phyloP scores from a whole-genome alignment of 2,888 invertebrate genomes.

The Drosophila buzzatii region DNA sequence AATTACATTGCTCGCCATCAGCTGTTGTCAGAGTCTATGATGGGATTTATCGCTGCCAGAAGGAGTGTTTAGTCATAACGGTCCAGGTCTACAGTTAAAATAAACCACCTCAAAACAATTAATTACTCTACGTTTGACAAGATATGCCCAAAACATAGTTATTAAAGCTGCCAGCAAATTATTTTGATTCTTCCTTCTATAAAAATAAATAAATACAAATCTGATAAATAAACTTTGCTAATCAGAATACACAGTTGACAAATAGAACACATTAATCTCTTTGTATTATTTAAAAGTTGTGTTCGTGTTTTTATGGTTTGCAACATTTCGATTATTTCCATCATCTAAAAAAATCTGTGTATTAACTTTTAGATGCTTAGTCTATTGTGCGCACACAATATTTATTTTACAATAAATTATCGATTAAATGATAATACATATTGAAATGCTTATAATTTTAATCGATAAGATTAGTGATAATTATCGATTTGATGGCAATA shows the following conservation, averaged over 20 bases:
- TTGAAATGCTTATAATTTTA: neutral
- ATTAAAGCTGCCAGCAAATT: neutral
- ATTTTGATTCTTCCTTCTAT: neutral
- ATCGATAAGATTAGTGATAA: neutral
- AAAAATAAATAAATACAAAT: too few relatives aligned
- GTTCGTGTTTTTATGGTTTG: neutral
- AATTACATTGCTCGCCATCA: slow-evolving; percentile 7
- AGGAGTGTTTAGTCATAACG: neutral
- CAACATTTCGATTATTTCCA: neutral
- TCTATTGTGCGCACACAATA: neutral
- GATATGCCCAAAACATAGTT: neutral
- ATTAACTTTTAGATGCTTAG: neutral
- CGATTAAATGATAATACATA: neutral
- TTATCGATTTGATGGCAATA: neutral
- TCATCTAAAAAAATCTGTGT: neutral
- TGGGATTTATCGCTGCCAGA: neutral
- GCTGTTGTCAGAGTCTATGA: slow-evolving; percentile 2
- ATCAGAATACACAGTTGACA: neutral
- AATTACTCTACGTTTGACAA: neutral
- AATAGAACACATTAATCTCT: neutral
- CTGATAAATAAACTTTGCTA: neutral
- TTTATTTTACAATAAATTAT: neutral
- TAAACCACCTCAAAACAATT: neutral
- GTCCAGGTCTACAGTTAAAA: neutral
- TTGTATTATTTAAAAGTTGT: neutral